These are phyloP conservation scores for Philaenus spumarius DNA, from an alignment of 1,140 invertebrate genomes.

Conservation along the genomic window DNA sequence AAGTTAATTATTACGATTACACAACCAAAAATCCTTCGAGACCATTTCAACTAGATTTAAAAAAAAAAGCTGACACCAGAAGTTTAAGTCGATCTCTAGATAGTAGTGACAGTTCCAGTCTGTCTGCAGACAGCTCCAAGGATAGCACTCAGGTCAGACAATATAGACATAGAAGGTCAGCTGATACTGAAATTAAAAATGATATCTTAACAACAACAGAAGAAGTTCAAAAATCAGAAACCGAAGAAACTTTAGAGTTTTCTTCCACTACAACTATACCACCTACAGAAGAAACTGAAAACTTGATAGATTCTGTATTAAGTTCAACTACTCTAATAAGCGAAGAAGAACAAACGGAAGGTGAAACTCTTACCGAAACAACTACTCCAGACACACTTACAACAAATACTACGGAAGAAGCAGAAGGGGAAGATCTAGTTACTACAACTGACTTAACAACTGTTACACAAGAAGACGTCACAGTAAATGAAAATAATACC, in stretches of 20 bases:
- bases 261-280: too few species aligned
- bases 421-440: not conserved
- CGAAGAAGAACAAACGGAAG: not conserved
- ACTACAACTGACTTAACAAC: not conserved
- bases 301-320: not conserved
- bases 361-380: not conserved
- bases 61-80: too few species aligned
- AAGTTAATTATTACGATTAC: too few species aligned
- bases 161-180: not conserved
- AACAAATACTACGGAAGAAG: not conserved
- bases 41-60: too few species aligned
- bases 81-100: too few species aligned
- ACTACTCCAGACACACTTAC: not conserved
- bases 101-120: too few species aligned
- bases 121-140: too few species aligned
- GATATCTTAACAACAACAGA: too few species aligned
- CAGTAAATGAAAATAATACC: not conserved
- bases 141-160: too few species aligned
- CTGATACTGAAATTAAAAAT: not conserved
- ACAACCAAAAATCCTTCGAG: too few species aligned
- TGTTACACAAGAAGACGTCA: not conserved
- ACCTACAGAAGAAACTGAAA: not conserved
- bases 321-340: not conserved
- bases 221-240: too few species aligned
- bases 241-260: too few species aligned